phyloP scores from a whole-genome alignment of 2,888 invertebrate genomes.

The Sisyra terminalis region DNA sequence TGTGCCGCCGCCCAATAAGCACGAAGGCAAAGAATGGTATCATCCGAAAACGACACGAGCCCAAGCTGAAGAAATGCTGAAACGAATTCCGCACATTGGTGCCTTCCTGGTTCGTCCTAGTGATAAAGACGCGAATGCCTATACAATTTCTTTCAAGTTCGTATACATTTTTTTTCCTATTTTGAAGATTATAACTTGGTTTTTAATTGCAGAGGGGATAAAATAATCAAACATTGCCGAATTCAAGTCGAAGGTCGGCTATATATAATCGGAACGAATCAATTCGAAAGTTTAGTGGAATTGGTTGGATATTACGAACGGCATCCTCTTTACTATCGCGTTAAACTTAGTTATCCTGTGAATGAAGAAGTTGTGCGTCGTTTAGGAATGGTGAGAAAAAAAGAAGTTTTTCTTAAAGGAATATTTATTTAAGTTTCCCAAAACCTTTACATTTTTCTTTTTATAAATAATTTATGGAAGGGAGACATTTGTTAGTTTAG shows the following conservation, averaged over 20 bases:
- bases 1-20: conserved; percentile 88
- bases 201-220: conserved; percentile 59
- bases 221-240: conserved; percentile 92
- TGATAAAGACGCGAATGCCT: conserved; percentile 70
- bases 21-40: conserved; percentile 89
- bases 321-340: conserved; percentile 79
- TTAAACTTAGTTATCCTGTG: conserved; percentile 72
- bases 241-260: conserved; percentile 84
- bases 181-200: conserved; percentile 1
- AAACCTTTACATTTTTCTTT: too few relatives aligned
- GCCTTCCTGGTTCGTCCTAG: conserved; percentile 89
- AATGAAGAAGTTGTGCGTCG: conserved; percentile 54
- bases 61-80: conserved; percentile 78
- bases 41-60: conserved; percentile 63
- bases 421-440: too few relatives aligned
- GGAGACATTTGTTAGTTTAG: too few relatives aligned
- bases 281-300: conserved; percentile 93
- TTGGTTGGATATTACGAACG: conserved; percentile 83
- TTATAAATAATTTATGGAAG: too few relatives aligned
- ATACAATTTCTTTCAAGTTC: conserved; percentile 86
- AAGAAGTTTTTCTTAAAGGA: neutral
- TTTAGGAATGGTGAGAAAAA: conserved; percentile 40
- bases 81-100: conserved; percentile 72
- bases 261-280: conserved; percentile 78
- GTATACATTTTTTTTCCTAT: conserved; percentile 9